phyloP scores from a whole-genome alignment of 2,797 vertebrate genomes.

The Muscicapa comitata region DNA sequence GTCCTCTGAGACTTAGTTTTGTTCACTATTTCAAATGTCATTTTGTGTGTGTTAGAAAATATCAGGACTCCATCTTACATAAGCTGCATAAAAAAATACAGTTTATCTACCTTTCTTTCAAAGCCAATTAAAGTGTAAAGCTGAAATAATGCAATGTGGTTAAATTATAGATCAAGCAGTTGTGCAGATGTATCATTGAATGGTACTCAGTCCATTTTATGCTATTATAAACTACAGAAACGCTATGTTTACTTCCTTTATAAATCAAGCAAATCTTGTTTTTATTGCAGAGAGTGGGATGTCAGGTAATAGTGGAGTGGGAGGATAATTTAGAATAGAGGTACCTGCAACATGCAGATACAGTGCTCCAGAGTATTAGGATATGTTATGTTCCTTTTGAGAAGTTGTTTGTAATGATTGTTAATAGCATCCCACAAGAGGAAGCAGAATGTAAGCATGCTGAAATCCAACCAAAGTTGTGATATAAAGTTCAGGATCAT shows the following conservation, averaged over 20 bases:
- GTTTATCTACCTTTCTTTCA: not conserved
- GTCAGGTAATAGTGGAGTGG: constrained; percentile 49
- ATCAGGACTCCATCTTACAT: not conserved
- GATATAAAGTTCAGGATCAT: constrained; percentile 15
- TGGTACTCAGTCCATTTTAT: constrained; percentile 18
- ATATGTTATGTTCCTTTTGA: constrained; percentile 26
- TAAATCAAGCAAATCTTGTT: constrained; percentile 63
- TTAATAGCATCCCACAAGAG: constrained; percentile 47
- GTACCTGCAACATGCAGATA: constrained; percentile 42
- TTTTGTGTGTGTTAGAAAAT: constrained; percentile 5
- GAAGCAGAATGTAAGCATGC: not conserved
- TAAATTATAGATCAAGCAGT: constrained; percentile 43
- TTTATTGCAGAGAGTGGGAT: constrained; percentile 54
- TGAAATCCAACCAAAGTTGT: constrained; percentile 2
- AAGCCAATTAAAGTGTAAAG: constrained; percentile 42
- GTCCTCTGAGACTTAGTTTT: constrained; percentile 14
- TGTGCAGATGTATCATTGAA: constrained; percentile 30
- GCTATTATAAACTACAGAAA: constrained; percentile 47
- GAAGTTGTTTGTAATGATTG: constrained; percentile 47
- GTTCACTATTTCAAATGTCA: constrained; percentile 22
- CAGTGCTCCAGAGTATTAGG: constrained; percentile 34
- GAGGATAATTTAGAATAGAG: constrained; percentile 58
- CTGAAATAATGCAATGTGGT: constrained; percentile 32
- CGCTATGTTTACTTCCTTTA: constrained; percentile 59
- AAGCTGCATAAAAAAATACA: not conserved